These are phyloP conservation scores for Phyllopteryx taeniolatus DNA, from an alignment of 2,113 vertebrate genomes.

Conservation along the genomic window DNA sequence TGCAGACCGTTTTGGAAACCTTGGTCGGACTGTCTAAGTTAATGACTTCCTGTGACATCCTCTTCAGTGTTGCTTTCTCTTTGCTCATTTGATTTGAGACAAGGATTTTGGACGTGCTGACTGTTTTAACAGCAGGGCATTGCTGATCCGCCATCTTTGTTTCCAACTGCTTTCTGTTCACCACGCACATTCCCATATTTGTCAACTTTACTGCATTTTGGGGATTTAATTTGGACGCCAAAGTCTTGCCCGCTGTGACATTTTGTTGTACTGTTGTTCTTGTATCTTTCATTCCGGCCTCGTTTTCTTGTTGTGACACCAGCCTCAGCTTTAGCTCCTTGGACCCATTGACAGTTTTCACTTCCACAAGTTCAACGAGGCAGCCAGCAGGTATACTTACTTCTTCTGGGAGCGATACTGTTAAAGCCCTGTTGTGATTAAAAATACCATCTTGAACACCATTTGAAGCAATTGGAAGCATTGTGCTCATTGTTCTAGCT, in stretches of 20 bases:
- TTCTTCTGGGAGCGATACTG: conserved; percentile 83
- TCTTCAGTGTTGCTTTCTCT: conserved; percentile 43
- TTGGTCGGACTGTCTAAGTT: conserved; percentile 51
- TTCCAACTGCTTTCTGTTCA: conserved; percentile 44
- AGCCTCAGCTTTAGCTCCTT: conserved; percentile 88
- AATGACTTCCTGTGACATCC: conserved; percentile 44
- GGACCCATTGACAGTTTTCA: conserved; percentile 87
- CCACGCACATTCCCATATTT: conserved; percentile 32
- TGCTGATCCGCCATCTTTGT: conserved; percentile 22
- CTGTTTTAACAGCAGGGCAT: conserved; percentile 5
- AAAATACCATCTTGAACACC: conserved; percentile 80
- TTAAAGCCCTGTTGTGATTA: conserved; percentile 83
- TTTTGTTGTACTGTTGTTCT: conserved; percentile 30
- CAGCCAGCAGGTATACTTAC: conserved; percentile 87
- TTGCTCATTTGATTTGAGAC: conserved; percentile 12
- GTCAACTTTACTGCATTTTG: conserved; percentile 28
- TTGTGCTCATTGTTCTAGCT: conserved; percentile 43
- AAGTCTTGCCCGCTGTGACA: conserved; percentile 29
- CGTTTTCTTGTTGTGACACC: conserved; percentile 73
- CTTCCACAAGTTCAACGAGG: conserved; percentile 88
- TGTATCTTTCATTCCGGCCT: conserved; percentile 45
- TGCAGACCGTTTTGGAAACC: conserved; percentile 35
- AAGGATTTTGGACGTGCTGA: conserved; percentile 24
- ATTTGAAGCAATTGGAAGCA: conserved; percentile 28
- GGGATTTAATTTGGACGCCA: conserved; percentile 42